phyloP scores from a whole-genome alignment of 1,140 invertebrate species.

The Lepidurus couesii region DNA sequence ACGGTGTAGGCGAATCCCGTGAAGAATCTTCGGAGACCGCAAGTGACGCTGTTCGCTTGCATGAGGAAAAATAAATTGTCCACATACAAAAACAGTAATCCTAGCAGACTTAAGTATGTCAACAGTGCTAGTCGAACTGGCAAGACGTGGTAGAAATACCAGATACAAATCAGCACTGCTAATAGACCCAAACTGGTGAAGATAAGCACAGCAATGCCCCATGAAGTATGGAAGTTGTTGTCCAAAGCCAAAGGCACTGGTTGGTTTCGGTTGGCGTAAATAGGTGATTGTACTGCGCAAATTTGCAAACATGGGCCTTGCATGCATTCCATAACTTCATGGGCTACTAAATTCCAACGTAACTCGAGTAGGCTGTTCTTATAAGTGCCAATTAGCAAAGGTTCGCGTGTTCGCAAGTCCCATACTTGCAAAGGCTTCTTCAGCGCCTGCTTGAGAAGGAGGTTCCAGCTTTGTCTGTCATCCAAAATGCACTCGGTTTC shows the following conservation, averaged over 20 bases:
- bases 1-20: slow-evolving; percentile 48
- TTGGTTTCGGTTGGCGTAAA: slow-evolving; percentile 39
- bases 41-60: slow-evolving; percentile 45
- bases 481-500: slow-evolving; percentile 14
- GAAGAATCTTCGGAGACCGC: slow-evolving; percentile 47
- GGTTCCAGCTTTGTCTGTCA: background rate
- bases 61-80: slow-evolving; percentile 50
- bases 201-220: slow-evolving; percentile 44
- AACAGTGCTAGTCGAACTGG: slow-evolving; percentile 46
- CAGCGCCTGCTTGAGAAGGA: background rate
- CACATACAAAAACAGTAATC: slow-evolving; percentile 47
- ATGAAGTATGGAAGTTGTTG: slow-evolving; percentile 45
- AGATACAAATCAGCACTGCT: slow-evolving; percentile 45
- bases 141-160: slow-evolving; percentile 48
- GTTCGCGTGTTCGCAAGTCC: background rate
- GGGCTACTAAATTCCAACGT: slow-evolving; percentile 35
- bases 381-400: background rate
- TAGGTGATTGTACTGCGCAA: slow-evolving; percentile 39
- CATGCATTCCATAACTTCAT: slow-evolving; percentile 43
- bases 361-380: slow-evolving; percentile 26
- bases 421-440: background rate
- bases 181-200: slow-evolving; percentile 40
- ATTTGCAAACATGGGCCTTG: slow-evolving; percentile 41
- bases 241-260: slow-evolving; percentile 41
- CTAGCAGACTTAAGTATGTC: slow-evolving; percentile 49